Evolutionary conservation across 1,140 invertebrate species (phyloP).

Genomic region (Hormaphis cornu): DNA sequence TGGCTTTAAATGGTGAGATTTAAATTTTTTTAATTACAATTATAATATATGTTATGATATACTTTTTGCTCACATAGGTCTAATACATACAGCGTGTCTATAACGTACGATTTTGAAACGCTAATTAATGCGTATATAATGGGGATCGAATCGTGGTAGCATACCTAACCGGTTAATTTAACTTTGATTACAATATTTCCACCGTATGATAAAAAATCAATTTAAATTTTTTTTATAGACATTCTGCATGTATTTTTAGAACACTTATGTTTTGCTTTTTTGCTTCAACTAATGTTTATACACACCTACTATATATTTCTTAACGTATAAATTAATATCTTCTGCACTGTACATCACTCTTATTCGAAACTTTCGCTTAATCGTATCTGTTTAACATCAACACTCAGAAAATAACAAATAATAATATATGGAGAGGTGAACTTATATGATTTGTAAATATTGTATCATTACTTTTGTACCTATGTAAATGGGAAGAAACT

Average conservation of each 20-base stretch:
- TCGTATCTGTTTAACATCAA: neutral
- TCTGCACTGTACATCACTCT: neutral
- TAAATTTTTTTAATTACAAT: conserved; percentile 1
- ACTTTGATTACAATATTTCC: too few relatives aligned
- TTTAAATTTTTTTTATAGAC: too few relatives aligned
- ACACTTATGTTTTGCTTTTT: neutral
- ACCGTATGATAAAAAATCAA: too few relatives aligned
- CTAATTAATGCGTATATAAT: too few relatives aligned
- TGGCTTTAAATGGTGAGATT: conserved; percentile 31
- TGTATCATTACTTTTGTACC: conserved; percentile 22
- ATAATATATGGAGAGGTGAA: conserved; percentile 17
- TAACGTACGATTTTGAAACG: too few relatives aligned
- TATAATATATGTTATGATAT: neutral
- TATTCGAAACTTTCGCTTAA: neutral
- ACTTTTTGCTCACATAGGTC: neutral
- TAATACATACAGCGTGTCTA: too few relatives aligned
- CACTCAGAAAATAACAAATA: conserved; percentile 2
- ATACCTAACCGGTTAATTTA: too few relatives aligned
- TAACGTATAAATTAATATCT: neutral
- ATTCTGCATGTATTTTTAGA: neutral
- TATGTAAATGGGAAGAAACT: neutral
- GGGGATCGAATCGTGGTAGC: too few relatives aligned
- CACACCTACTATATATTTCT: neutral
- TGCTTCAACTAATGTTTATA: conserved; percentile 7
- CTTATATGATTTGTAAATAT: conserved; percentile 32